phyloP scores from a whole-genome alignment of 2,888 invertebrate genomes.

The Stomorhina lunata region DNA sequence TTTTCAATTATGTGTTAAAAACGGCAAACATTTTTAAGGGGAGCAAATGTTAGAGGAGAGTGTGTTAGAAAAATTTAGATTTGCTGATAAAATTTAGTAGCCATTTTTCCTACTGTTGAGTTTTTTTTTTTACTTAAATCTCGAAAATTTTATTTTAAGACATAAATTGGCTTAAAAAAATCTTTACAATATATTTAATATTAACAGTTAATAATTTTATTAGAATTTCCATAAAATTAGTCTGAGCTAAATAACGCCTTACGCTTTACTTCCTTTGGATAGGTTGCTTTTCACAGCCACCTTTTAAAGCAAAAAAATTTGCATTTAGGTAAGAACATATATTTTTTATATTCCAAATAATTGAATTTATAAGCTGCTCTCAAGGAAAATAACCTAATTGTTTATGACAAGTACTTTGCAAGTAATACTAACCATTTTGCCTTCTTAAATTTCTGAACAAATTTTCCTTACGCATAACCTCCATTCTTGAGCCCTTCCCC shows the following conservation, averaged over 20 bases:
- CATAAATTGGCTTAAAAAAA: too few species aligned
- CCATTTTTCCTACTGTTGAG: too few species aligned
- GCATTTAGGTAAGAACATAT: not conserved
- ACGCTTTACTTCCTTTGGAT: not conserved
- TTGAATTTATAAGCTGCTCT: slow-evolving; percentile 47
- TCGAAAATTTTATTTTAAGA: too few species aligned
- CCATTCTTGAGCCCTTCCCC: not conserved
- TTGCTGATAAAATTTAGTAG: not conserved
- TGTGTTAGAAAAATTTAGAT: not conserved
- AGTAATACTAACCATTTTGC: slow-evolving; percentile 21
- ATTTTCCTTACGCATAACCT: not conserved
- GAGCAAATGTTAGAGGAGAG: not conserved
- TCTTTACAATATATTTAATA: too few species aligned
- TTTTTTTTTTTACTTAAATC: too few species aligned
- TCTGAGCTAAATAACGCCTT: not conserved
- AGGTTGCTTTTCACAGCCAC: slow-evolving; percentile 1
- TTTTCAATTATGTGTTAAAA: not conserved
- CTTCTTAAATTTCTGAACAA: not conserved
- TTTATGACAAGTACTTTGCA: slow-evolving; percentile 45
- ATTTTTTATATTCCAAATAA: slow-evolving; percentile 25
- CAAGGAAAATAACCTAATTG: slow-evolving; percentile 41
- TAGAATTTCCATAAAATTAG: slow-evolving; percentile 9
- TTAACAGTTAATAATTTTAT: not conserved
- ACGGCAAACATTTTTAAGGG: not conserved
- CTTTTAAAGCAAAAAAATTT: slow-evolving; percentile 31